Conservation (phyloP, 1,140 invertebrate species). For the Littorina saxatilis region DNA sequence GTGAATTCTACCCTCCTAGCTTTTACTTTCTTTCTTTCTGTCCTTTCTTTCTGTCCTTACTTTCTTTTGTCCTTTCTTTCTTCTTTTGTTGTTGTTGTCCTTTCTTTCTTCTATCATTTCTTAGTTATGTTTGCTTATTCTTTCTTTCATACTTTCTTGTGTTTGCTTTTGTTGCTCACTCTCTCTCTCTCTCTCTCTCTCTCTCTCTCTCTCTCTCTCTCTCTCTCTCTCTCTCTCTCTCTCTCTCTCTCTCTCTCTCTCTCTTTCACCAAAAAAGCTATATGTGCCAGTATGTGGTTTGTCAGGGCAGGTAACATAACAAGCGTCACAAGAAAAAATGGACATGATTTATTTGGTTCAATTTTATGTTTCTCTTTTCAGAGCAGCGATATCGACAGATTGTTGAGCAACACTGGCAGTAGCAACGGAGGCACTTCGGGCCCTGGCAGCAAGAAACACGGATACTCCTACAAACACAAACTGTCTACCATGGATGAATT, state of each 20-base stretch:
- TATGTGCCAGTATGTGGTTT: no score
- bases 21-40: neutral
- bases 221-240: neutral
- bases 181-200: neutral
- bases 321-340: no score
- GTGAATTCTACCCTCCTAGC: no score
- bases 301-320: no score
- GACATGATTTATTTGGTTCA: no score
- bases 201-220: neutral
- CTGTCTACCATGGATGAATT: conserved; percentile 47
- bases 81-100: neutral
- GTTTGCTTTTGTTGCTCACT: neutral
- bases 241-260: neutral
- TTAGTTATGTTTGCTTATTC: neutral
- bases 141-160: neutral
- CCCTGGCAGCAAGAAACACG: conserved; percentile 36
- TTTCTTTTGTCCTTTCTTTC: neutral
- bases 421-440: neutral
- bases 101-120: no score
- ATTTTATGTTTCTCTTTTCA: neutral
- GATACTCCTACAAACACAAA: conserved; percentile 33
- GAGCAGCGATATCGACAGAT: conserved; percentile 14
- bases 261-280: no score
- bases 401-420: neutral
- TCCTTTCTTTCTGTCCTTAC: no score